These are phyloP conservation scores for Dicyrtomina minuta DNA, from an alignment of 2,888 invertebrate genomes.

Conservation along the genomic window DNA sequence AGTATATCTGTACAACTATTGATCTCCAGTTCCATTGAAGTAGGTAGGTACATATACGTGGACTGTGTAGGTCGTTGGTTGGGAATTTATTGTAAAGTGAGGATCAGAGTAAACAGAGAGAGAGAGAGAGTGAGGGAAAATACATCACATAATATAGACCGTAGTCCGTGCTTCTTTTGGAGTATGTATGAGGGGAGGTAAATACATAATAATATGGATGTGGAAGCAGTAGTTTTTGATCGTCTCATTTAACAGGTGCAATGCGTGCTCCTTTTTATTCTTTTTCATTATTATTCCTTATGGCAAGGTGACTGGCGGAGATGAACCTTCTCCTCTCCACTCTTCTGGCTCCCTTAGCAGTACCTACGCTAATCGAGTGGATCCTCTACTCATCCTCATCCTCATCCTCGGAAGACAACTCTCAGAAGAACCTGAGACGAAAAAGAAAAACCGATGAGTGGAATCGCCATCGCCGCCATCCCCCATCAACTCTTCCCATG, in stretches of 20 bases:
- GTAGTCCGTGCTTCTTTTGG: background rate
- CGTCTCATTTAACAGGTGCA: conserved; percentile 38
- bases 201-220: background rate
- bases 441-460: conserved; percentile 4
- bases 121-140: background rate
- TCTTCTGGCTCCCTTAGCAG: too few relatives aligned
- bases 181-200: background rate
- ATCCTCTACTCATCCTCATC: conserved; percentile 1
- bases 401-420: conserved; percentile 12
- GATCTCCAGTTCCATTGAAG: too few relatives aligned
- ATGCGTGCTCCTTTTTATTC: conserved; percentile 40
- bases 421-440: too few relatives aligned
- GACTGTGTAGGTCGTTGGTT: background rate
- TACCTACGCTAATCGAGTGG: too few relatives aligned
- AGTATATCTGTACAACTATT: too few relatives aligned
- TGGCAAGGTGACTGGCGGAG: conserved; percentile 41
- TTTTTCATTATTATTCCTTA: conserved; percentile 38
- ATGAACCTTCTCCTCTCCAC: conserved; percentile 17
- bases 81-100: background rate
- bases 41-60: background rate
- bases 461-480: conserved; percentile 16
- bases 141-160: background rate
- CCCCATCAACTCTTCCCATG: conserved; percentile 15
- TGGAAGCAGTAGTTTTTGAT: conserved; percentile 21
- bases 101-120: background rate